Percentiles rank a stretch among this genome's conserved stretches.
Conservation (phyloP, 2,797 vertebrate genomes). For the Esox masquinongy region DNA sequence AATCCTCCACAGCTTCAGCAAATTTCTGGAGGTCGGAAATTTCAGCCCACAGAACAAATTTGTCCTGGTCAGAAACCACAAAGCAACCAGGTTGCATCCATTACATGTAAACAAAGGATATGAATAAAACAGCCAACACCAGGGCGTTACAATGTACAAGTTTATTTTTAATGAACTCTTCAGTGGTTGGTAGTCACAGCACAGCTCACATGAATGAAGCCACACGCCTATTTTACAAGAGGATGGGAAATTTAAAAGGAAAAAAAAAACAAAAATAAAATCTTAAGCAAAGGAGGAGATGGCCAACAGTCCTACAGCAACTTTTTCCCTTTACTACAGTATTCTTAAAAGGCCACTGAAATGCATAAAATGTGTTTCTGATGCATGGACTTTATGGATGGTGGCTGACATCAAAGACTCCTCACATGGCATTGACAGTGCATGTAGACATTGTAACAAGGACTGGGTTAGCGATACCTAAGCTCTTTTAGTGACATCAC, state of each 20-base stretch:
- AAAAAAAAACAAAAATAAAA: constrained; percentile 40
- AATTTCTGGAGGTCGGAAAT: background rate
- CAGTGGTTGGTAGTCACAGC: constrained; percentile 95
- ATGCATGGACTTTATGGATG: constrained; percentile 75
- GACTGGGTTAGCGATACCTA: constrained; percentile 81
- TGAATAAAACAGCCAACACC: constrained; percentile 77
- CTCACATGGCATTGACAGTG: constrained; percentile 90
- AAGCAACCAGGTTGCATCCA: background rate
- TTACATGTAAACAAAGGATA: constrained; percentile 77
- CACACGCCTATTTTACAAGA: constrained; percentile 85
- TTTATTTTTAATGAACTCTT: constrained; percentile 94
- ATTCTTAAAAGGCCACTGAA: constrained; percentile 97
- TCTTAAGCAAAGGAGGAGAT: constrained; percentile 64
- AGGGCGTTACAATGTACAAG: constrained; percentile 97
- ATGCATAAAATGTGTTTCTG: constrained; percentile 88
- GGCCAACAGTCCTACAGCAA: constrained; percentile 83
- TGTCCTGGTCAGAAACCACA: background rate
- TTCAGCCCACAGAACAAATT: background rate
- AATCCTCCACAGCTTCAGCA: background rate
- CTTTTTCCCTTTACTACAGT: constrained; percentile 77
- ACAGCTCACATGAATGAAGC: constrained; percentile 92
- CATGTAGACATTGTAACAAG: constrained; percentile 86
- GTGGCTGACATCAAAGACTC: constrained; percentile 82
- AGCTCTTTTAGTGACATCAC: constrained; percentile 80
- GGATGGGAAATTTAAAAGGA: constrained; percentile 59